phyloP scores from a whole-genome alignment of 2,113 vertebrate genomes.

The Atherinomorus stipes region DNA sequence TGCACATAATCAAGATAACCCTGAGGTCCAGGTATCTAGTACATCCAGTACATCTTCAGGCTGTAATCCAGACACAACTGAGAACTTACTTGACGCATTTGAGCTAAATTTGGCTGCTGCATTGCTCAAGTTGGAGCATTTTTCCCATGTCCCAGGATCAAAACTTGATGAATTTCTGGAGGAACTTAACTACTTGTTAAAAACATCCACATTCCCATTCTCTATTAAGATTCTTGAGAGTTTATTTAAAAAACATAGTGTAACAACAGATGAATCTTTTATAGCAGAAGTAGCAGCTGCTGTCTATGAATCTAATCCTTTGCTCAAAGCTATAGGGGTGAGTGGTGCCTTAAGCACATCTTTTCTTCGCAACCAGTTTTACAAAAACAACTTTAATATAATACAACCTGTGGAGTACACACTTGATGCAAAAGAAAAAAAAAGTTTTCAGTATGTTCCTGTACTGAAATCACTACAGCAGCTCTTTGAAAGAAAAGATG shows the following conservation, averaged over 20 bases:
- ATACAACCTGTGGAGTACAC: conserved; percentile 53
- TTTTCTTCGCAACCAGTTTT: conserved; percentile 41
- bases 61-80: background rate
- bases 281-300: conserved; percentile 23
- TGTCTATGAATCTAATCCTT: conserved; percentile 3
- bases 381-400: conserved; percentile 36
- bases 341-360: conserved; percentile 24
- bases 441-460: conserved; percentile 55
- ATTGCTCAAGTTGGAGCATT: conserved; percentile 42
- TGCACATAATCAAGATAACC: background rate
- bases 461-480: conserved; percentile 8
- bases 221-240: background rate
- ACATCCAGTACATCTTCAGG: background rate
- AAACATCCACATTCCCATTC: too few relatives aligned
- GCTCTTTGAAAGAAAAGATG: conserved; percentile 31
- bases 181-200: conserved; percentile 9
- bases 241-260: conserved; percentile 24
- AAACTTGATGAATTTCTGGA: conserved; percentile 37
- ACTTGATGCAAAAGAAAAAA: conserved; percentile 48
- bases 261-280: conserved; percentile 15
- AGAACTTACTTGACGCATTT: conserved; percentile 21
- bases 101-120: conserved; percentile 21
- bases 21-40: background rate
- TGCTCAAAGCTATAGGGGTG: conserved; percentile 29
- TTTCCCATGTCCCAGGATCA: conserved; percentile 43